phyloP scores from a whole-genome alignment of 1,140 invertebrate species.

The Tetramorium alpestre region DNA sequence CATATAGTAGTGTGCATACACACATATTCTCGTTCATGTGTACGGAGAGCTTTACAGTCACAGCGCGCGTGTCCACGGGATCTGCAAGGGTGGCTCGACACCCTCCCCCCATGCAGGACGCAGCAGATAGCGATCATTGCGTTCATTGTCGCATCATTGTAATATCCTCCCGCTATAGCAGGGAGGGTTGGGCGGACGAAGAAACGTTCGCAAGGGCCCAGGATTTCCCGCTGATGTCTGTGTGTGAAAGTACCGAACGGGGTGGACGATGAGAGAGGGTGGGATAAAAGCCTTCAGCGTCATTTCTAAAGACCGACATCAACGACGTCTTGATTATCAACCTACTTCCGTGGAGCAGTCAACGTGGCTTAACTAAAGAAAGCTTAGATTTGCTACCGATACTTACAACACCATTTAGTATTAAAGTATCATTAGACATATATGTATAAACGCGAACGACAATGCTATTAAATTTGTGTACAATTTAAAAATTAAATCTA shows the following conservation, averaged over 20 bases:
- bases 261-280: conserved; percentile 74
- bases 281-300: conserved; percentile 81
- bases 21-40: background rate
- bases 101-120: conserved; percentile 54
- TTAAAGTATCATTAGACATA: background rate
- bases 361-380: background rate
- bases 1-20: conserved; percentile 26
- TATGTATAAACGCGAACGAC: background rate
- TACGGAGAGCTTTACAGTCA: background rate
- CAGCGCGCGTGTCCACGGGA: background rate
- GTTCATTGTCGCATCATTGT: conserved; percentile 81
- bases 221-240: conserved; percentile 65
- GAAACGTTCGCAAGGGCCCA: conserved; percentile 52
- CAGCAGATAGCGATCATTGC: conserved; percentile 80
- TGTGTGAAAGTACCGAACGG: conserved; percentile 64
- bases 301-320: conserved; percentile 72
- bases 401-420: background rate
- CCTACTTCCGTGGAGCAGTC: background rate
- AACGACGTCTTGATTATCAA: conserved; percentile 69
- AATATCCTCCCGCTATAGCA: conserved; percentile 71
- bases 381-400: background rate
- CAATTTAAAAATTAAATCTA: background rate
- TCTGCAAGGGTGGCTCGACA: conserved; percentile 43
- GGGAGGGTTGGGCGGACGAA: conserved; percentile 12
- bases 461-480: background rate